Evolutionary conservation across 2,797 vertebrate genomes (phyloP).

Genomic region (Phataginus tetradactyla): DNA sequence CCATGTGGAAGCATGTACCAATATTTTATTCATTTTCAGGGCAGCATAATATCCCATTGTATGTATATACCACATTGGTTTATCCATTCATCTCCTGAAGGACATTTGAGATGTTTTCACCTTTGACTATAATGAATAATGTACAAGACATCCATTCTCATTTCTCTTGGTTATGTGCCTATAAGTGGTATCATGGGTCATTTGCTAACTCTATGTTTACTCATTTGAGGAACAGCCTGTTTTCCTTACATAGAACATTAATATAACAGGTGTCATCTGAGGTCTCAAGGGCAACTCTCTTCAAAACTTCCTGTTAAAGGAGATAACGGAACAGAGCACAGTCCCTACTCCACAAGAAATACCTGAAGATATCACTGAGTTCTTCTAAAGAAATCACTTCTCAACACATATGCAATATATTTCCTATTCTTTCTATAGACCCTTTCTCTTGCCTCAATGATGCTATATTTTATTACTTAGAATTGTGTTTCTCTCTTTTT

Average conservation of each 20-base stretch:
- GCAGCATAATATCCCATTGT: no score
- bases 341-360: neutral
- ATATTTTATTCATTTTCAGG: neutral
- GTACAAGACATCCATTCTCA: neutral
- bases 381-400: neutral
- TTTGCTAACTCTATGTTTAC: neutral
- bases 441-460: neutral
- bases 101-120: neutral
- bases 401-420: fast-evolving
- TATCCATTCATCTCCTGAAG: neutral
- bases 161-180: neutral
- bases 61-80: neutral
- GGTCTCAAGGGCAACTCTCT: neutral
- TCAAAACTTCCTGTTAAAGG: neutral
- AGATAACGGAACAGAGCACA: neutral
- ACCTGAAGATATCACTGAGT: no score
- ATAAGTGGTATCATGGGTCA: neutral
- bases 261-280: neutral
- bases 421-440: neutral
- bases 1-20: no score
- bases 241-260: neutral
- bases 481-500: neutral
- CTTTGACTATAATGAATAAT: neutral
- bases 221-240: neutral
- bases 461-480: neutral